A percentile compares a stretch with the other conserved stretches of the same genome.
Conservation (phyloP, 2,113 vertebrate species). For the Hypomesus transpacificus region DNA sequence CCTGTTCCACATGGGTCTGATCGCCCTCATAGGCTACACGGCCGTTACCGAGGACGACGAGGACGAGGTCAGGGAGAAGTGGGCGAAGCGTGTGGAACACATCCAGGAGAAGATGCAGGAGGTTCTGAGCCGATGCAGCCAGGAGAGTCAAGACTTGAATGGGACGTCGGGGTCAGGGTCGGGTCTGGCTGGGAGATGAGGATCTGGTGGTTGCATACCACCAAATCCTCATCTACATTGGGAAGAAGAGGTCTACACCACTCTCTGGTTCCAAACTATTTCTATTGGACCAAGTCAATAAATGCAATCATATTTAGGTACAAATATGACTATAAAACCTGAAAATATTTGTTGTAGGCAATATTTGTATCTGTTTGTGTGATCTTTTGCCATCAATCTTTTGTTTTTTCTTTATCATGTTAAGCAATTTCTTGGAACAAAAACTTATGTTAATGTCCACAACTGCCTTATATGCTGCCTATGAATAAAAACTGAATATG, state of each 20-base stretch:
- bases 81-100: slow-evolving; percentile 63
- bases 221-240: not conserved
- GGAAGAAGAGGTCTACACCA: slow-evolving; percentile 6
- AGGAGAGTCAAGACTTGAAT: slow-evolving; percentile 4
- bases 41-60: slow-evolving; percentile 72
- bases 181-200: not conserved
- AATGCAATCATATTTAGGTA: slow-evolving; percentile 31
- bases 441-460: slow-evolving; percentile 28
- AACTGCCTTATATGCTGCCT: slow-evolving; percentile 28
- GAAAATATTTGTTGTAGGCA: not conserved
- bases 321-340: slow-evolving; percentile 5
- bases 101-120: slow-evolving; percentile 76
- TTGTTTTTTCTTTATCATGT: slow-evolving; percentile 18
- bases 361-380: slow-evolving; percentile 23
- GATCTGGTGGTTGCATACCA: not conserved
- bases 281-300: slow-evolving; percentile 37
- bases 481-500: slow-evolving; percentile 36
- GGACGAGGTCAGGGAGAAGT: slow-evolving; percentile 69
- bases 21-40: slow-evolving; percentile 73
- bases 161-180: not conserved
- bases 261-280: not conserved
- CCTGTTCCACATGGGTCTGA: slow-evolving; percentile 76
- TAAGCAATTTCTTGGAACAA: slow-evolving; percentile 19
- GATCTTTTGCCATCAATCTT: slow-evolving; percentile 15
- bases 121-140: slow-evolving; percentile 64